Percentiles rank a stretch among this genome's conserved stretches.
phyloP scores from a whole-genome alignment of 2,888 invertebrate species.

The Graphium colonna region DNA sequence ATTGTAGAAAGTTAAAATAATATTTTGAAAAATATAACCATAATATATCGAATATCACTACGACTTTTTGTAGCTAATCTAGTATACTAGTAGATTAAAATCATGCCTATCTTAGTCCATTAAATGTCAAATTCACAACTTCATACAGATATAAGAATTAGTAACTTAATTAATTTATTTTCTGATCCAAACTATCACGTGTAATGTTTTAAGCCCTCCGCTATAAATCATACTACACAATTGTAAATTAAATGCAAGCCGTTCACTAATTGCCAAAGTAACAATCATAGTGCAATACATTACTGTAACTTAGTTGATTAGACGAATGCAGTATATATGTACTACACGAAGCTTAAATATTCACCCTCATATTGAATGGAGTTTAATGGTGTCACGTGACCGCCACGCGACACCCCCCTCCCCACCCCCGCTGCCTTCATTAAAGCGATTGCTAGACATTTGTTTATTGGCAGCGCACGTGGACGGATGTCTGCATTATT shows the following conservation, averaged over 20 bases:
- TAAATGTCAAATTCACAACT: no score
- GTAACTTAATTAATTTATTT: no score
- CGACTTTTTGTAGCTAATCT: no score
- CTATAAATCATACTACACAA: not conserved
- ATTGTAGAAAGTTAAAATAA: not conserved
- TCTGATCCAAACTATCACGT: no score
- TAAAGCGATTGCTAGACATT: conserved; percentile 72
- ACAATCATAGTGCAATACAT: conserved; percentile 13
- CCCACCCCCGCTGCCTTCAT: conserved; percentile 57
- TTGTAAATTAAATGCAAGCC: not conserved
- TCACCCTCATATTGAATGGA: conserved; percentile 49
- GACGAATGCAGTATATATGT: conserved; percentile 26
- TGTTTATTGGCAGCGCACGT: conserved; percentile 67
- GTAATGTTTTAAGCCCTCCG: not conserved
- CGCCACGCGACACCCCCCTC: conserved; percentile 53
- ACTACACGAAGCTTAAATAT: conserved; percentile 44
- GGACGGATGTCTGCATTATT: conserved; percentile 76
- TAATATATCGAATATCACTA: no score
- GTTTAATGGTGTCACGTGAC: conserved; percentile 72
- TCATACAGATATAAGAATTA: no score
- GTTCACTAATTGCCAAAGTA: conserved; percentile 12
- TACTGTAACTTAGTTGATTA: conserved; percentile 16
- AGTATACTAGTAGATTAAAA: no score
- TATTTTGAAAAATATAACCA: not conserved
- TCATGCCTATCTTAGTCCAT: no score